phyloP scores from a whole-genome alignment of 1,140 invertebrate genomes.

The Bombus cullumanus region DNA sequence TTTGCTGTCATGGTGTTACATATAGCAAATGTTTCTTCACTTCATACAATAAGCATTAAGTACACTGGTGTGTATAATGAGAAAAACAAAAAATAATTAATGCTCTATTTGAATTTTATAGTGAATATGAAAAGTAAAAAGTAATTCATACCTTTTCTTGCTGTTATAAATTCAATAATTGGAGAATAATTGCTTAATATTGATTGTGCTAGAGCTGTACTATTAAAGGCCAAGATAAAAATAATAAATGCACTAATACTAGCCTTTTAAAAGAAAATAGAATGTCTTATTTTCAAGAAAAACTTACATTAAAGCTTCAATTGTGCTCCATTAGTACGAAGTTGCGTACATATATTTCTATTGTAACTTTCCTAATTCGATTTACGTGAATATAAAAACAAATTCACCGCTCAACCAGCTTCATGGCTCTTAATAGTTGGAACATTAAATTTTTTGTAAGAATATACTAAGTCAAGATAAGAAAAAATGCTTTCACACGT shows the following conservation, averaged over 20 bases:
- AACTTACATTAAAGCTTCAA: neutral
- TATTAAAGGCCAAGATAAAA: neutral
- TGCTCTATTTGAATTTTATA: slow-evolving; percentile 6
- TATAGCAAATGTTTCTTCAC: slow-evolving; percentile 15
- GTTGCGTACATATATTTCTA: neutral
- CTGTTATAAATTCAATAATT: slow-evolving; percentile 13
- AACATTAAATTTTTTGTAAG: slow-evolving; percentile 41
- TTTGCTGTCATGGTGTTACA: slow-evolving; percentile 4
- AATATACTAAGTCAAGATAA: slow-evolving; percentile 13
- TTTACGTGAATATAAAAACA: neutral
- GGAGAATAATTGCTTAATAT: neutral
- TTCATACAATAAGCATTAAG: slow-evolving; percentile 26
- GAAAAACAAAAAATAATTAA: slow-evolving; percentile 1
- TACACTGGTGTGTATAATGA: slow-evolving; percentile 18
- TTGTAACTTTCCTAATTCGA: neutral
- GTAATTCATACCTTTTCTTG: slow-evolving; percentile 31
- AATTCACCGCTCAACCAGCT: neutral
- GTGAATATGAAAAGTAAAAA: neutral
- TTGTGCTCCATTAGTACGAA: neutral
- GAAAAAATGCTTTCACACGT: slow-evolving; percentile 36
- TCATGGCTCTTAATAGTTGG: slow-evolving; percentile 28
- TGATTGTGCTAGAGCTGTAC: neutral
- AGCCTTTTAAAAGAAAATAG: neutral
- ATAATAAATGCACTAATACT: slow-evolving; percentile 43
- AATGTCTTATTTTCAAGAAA: neutral